Conservation (phyloP, 2,888 invertebrate species). For the Hypomecis punctinalis region DNA sequence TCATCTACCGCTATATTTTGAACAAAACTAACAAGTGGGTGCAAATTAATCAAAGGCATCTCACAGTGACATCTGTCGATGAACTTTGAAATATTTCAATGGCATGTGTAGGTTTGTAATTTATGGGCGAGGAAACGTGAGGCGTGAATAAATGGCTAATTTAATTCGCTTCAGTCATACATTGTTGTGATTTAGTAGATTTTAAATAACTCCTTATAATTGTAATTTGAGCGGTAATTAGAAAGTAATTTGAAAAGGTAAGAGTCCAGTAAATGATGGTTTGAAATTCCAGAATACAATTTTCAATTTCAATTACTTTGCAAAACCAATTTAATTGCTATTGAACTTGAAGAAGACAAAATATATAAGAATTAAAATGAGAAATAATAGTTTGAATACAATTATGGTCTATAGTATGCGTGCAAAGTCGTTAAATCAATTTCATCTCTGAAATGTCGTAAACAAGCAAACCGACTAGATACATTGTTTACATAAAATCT, state of each 20-base stretch:
- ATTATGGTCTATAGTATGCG: no score
- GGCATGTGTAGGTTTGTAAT: slow-evolving; percentile 17
- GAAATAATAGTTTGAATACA: no score
- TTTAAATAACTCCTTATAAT: neutral
- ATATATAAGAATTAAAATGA: no score
- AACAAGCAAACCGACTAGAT: neutral
- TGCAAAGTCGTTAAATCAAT: no score
- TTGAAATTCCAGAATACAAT: no score
- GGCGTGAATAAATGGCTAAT: slow-evolving; percentile 3
- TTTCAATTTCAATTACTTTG: no score
- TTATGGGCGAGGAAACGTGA: slow-evolving; percentile 7
- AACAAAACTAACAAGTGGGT: slow-evolving; percentile 29
- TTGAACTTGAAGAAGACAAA: no score
- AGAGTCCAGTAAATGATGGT: no score
- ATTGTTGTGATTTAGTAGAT: neutral
- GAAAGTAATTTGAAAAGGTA: neutral
- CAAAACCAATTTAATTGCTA: no score
- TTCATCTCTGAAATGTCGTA: no score
- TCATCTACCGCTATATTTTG: neutral
- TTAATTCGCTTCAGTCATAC: neutral
- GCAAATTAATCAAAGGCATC: slow-evolving; percentile 18
- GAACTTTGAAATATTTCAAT: slow-evolving; percentile 34
- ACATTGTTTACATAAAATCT: slow-evolving; percentile 1
- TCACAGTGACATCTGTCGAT: slow-evolving; percentile 26
- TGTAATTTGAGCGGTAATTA: neutral